Base-by-base conservation (phyloP, 1,140 invertebrate species). In the Andricus grossulariae region DNA sequence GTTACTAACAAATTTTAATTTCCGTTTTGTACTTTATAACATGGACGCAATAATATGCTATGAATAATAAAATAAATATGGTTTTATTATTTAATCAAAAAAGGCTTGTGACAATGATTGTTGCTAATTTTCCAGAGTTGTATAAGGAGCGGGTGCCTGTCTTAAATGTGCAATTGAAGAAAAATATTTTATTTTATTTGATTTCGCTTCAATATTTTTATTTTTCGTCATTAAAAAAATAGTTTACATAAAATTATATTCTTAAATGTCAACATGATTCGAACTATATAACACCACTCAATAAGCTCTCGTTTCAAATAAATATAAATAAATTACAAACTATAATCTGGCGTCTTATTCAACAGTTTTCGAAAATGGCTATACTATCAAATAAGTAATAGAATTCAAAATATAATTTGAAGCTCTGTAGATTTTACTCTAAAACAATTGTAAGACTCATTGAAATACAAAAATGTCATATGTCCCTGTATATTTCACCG, bases 181-280 rank as follows among this genome's bases (percentile, higher is more conserved):
- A 45, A 10, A 11, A 11, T 45, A 45, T 11, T 45, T 10, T 3
- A 32, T 32, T 32, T 32, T 45, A 1, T 1, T 10, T 45, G 39
- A 45, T 45, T 45, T 45, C 2, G 39, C 39, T 70, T 79, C 18
- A 76, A 73, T 74, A 77, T 11, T 80, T 71, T 81, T 75, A 78
- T 78, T 71, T 57, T 74, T 16, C 18, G 73, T 80, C 25, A 21
- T 76, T 81, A 81, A 78, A 81, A 81, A 81, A 81, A 81, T 81
- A 81, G 74, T 78, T 81, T 70, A 77, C 74, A 78, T 66, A 66
- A 78, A 78, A 81, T 78, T 76, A 78, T 16, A 75, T 78, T 74
- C 75, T 78, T n/a, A 45, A 76, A 71, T 76, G 77, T 81, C 54
- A 78, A 78, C 77, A 72, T n/a, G 15, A 32, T 75, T 73, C 76